Evolutionary conservation across 2,797 vertebrate species (phyloP).

Genomic region (Hemibagrus guttatus): DNA sequence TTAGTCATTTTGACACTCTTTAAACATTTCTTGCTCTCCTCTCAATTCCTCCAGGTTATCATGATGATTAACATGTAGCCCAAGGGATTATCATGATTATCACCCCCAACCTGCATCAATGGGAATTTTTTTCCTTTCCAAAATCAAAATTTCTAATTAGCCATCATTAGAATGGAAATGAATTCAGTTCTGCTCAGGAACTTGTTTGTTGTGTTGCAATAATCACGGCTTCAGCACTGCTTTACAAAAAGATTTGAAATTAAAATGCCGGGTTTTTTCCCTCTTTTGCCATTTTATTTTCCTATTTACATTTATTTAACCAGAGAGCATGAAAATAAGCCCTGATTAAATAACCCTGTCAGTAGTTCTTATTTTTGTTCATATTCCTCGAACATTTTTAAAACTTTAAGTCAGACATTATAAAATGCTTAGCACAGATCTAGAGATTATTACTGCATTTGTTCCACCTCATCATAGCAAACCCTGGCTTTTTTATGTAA

Average conservation of each 20-base stretch:
- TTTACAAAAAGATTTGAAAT: slow-evolving; percentile 12
- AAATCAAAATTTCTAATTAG: slow-evolving; percentile 64
- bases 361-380: neutral
- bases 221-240: slow-evolving; percentile 3
- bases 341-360: slow-evolving; percentile 2
- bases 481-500: neutral
- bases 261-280: slow-evolving; percentile 15
- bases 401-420: slow-evolving; percentile 5
- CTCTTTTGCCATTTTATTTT: slow-evolving; percentile 4
- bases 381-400: neutral
- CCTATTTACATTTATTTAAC: slow-evolving; percentile 23
- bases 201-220: slow-evolving; percentile 32
- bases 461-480: neutral
- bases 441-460: neutral
- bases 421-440: neutral
- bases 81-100: slow-evolving; percentile 25
- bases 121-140: slow-evolving; percentile 22
- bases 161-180: slow-evolving; percentile 65
- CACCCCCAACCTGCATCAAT: slow-evolving; percentile 16
- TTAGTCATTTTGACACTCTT: neutral
- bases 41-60: slow-evolving; percentile 31
- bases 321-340: slow-evolving; percentile 6
- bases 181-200: slow-evolving; percentile 27
- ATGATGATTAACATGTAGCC: slow-evolving; percentile 21
- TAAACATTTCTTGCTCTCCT: neutral